Percentiles rank a stretch among this genome's conserved stretches.
phyloP scores from a whole-genome alignment of 2,888 invertebrate species.

The Eupithecia vulgata region DNA sequence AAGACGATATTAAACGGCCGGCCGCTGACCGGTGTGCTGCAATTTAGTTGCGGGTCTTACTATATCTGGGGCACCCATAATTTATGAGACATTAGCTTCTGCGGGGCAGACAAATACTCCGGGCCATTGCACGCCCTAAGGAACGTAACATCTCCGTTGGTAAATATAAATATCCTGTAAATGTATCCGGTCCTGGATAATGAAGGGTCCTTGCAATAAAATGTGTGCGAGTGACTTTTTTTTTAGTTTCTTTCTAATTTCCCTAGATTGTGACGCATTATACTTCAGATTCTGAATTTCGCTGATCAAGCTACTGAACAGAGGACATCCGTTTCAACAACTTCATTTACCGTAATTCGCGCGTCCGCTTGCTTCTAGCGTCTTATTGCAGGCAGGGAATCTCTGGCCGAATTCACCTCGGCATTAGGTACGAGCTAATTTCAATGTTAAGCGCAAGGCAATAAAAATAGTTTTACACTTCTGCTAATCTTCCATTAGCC shows the following conservation, averaged over 20 bases:
- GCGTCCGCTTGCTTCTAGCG: conserved; percentile 44
- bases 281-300: conserved; percentile 33
- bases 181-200: conserved; percentile 1
- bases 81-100: conserved; percentile 29
- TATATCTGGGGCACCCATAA: conserved; percentile 29
- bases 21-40: conserved; percentile 25
- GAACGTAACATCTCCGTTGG: conserved; percentile 15
- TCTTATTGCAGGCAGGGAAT: conserved; percentile 36
- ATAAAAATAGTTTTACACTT: conserved; percentile 42
- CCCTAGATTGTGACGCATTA: not conserved
- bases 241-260: not conserved
- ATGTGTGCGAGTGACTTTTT: not conserved
- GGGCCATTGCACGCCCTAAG: conserved; percentile 15
- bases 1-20: conserved; percentile 16
- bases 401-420: conserved; percentile 29
- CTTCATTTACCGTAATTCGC: conserved; percentile 48
- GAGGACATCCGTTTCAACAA: conserved; percentile 47
- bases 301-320: conserved; percentile 36
- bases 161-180: conserved; percentile 21
- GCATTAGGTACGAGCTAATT: conserved; percentile 22
- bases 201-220: not conserved
- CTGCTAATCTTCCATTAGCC: conserved; percentile 47
- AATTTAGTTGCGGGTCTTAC: conserved; percentile 26
- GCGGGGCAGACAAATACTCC: conserved; percentile 26
- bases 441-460: conserved; percentile 33